Evolutionary conservation across 2,888 invertebrate genomes (phyloP), one percentile per base, ranked within the genome.

Genomic region (Teinopalpus imperialis): DNA sequence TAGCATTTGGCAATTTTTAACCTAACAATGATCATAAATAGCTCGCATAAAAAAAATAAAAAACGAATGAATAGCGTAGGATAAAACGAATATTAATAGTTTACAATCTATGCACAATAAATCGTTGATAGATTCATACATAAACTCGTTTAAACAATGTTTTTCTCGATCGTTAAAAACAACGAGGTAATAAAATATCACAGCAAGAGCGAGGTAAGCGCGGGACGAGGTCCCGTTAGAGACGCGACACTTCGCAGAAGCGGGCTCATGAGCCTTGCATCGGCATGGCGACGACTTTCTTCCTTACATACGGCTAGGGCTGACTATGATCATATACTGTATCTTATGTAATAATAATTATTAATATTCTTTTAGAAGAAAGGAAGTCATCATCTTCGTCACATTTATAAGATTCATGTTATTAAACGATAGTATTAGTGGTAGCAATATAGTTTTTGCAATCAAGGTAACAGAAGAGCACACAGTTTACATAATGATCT

Each of bases 181-280:
- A 66, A 66, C 61, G 59, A 60, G 61, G 58, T 59, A 64, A 63
- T 65, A 64, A 64, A 65, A 54, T 58, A 57, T 63, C 54, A 56
- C 60, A 56, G 58, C 40, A 45, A 43, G 50, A 48, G 46, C 16
- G 18, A 10, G 7, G 16, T 24, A 8, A 42, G 43, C 9, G 43
- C 43, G 37, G 32, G 45, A 26, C 47, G 35, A 13, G 46, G 54
- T 63, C 51, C 64, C 64, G 66, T 63, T 64, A 64, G 46, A 47
- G 42, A 26, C 49, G 64, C 57, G 63, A 64, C 68, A 69, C 63
- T 71, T 70, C 70, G 63, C 55, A 55, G 71, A 70, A 71, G 57
- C 56, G 49, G 35, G 16, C 35, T 8, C 41, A 12, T 26, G 35
- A 30, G 46, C 41, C 46, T 52, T 43, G 35, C 47, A 41, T 34